Percentiles rank a stretch among this genome's conserved stretches.
Conservation (phyloP, 2,113 vertebrate species). For the Orthonyx spaldingii region DNA sequence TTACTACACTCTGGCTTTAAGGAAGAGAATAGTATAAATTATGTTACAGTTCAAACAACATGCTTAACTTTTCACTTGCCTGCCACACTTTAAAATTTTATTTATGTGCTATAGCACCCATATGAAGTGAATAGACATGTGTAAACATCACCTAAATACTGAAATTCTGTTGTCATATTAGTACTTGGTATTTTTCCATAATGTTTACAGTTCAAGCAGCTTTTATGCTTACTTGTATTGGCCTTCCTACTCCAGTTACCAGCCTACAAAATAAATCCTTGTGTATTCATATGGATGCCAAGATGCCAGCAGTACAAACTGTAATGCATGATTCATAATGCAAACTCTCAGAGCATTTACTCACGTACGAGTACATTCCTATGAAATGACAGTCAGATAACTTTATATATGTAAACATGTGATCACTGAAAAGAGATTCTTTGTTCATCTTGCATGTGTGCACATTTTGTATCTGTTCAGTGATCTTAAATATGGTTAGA, state of each 20-base stretch:
- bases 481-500: neutral
- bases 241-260: neutral
- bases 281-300: neutral
- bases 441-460: neutral
- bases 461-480: neutral
- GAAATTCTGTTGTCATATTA: neutral
- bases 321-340: conserved; percentile 21
- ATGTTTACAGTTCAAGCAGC: neutral
- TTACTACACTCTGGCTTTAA: neutral
- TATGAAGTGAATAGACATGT: neutral
- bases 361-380: neutral
- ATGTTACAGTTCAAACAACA: neutral
- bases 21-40: neutral
- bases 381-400: neutral
- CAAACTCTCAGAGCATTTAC: neutral
- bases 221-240: neutral
- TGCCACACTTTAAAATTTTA: neutral
- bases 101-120: neutral
- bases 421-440: neutral
- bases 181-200: neutral
- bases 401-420: neutral
- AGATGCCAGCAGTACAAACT: conserved; percentile 20
- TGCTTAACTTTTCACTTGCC: neutral
- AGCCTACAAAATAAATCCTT: neutral
- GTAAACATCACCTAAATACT: neutral